These are phyloP conservation scores for Lepidocyrtinus sp. DNA, from an alignment of 2,888 invertebrate genomes.

Conservation along the genomic window DNA sequence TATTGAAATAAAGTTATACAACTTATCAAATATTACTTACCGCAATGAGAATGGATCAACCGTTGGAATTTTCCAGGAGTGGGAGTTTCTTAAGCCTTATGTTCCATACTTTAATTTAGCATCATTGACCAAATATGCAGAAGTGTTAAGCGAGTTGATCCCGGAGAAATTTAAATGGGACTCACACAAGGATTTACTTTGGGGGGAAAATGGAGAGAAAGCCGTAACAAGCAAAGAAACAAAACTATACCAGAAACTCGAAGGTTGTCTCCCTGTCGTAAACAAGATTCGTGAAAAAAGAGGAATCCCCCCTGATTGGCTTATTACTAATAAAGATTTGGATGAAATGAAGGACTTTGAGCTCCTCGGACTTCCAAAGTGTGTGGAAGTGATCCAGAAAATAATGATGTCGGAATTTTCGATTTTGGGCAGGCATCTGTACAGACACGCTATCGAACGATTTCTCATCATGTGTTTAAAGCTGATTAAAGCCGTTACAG, in stretches of 20 bases:
- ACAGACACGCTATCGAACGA: conserved; percentile 10
- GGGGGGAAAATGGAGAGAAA: background rate
- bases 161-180: conserved; percentile 12
- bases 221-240: background rate
- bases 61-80: conserved; percentile 16
- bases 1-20: conserved; percentile 28
- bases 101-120: conserved; percentile 1
- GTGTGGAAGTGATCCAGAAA: too few species aligned
- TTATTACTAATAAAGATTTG: background rate
- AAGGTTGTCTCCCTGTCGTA: background rate
- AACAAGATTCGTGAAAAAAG: background rate
- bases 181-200: background rate
- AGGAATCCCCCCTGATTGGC: too few species aligned
- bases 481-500: background rate
- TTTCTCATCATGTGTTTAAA: conserved; percentile 1
- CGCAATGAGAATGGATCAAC: background rate
- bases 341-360: conserved; percentile 30
- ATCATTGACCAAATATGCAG: conserved; percentile 27
- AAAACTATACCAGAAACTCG: conserved; percentile 14
- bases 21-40: conserved; percentile 29
- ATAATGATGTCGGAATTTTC: too few species aligned
- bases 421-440: background rate
- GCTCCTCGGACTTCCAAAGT: too few species aligned
- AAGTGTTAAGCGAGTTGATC: background rate
- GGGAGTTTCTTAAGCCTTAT: conserved; percentile 16